phyloP scores from a whole-genome alignment of 2,888 invertebrate genomes.

The Stratiomys singularior region DNA sequence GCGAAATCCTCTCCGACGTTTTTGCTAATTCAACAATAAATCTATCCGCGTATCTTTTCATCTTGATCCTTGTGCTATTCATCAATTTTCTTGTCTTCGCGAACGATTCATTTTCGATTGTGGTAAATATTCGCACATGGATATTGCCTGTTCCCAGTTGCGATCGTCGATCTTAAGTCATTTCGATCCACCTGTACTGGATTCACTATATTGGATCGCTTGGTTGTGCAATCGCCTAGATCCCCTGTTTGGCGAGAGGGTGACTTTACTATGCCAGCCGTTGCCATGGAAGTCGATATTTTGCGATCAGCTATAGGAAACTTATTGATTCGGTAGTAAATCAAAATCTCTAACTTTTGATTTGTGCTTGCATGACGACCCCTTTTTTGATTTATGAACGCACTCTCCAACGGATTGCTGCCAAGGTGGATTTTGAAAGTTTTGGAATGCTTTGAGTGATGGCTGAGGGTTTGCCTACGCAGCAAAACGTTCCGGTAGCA shows the following conservation, averaged over 20 bases:
- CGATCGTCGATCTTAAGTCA: slow-evolving; percentile 23
- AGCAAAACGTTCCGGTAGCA: background rate
- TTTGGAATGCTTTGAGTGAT: background rate
- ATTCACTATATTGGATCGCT: background rate
- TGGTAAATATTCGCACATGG: background rate
- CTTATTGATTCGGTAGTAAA: slow-evolving; percentile 30
- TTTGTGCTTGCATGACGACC: slow-evolving; percentile 15
- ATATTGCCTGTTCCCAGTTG: no score
- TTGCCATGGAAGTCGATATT: background rate
- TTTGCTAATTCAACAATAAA: background rate
- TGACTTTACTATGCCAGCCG: background rate
- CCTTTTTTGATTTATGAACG: slow-evolving; percentile 26
- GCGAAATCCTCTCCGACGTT: background rate
- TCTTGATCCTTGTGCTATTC: slow-evolving; percentile 29
- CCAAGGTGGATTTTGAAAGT: background rate
- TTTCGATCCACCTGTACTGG: slow-evolving; percentile 5
- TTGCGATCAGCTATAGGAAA: slow-evolving; percentile 3
- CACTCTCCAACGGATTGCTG: background rate
- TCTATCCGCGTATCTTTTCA: background rate
- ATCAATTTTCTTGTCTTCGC: slow-evolving; percentile 51
- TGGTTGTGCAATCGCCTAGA: slow-evolving; percentile 3
- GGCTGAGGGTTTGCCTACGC: background rate
- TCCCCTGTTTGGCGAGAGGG: background rate
- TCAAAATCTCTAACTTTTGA: slow-evolving; percentile 20
- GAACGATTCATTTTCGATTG: slow-evolving; percentile 47